A percentile compares a stretch with the other conserved stretches of the same genome.
These are phyloP conservation scores for Poeciliopsis gracilis DNA, from an alignment of 2,797 vertebrate species.

Conservation along the genomic window DNA sequence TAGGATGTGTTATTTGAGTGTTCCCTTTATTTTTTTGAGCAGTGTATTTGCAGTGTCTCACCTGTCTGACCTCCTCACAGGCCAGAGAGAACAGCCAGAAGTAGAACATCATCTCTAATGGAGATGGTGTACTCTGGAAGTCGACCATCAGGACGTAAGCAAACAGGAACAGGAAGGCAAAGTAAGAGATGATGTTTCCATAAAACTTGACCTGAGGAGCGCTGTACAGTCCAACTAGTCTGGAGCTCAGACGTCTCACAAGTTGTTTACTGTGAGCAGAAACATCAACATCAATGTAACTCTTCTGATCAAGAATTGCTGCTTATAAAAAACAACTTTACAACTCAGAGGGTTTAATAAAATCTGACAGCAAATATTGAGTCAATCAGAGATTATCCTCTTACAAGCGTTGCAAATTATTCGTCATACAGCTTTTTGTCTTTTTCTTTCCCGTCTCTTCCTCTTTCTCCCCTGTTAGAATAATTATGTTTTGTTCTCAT, in stretches of 20 bases:
- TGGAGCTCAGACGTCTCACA: constrained; percentile 58
- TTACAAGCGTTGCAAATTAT: constrained; percentile 49
- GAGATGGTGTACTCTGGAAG: constrained; percentile 87
- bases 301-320: background rate
- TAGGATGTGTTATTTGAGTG: no score
- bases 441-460: constrained; percentile 48
- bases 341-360: background rate
- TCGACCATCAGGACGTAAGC: constrained; percentile 92
- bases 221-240: constrained; percentile 63
- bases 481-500: no score
- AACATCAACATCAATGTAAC: background rate
- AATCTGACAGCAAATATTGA: background rate
- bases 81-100: constrained; percentile 92
- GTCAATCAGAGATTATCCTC: constrained; percentile 25
- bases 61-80: constrained; percentile 94
- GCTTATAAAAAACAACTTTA: no score
- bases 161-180: constrained; percentile 92
- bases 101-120: constrained; percentile 87
- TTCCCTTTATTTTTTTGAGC: no score
- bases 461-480: no score
- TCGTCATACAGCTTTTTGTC: constrained; percentile 46
- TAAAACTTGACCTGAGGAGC: constrained; percentile 88
- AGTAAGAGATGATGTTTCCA: constrained; percentile 91
- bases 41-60: constrained; percentile 60
- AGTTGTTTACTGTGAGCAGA: constrained; percentile 35